These are phyloP conservation scores for Drosophila kanekoi DNA, from an alignment of 2,888 invertebrate species.

Conservation along the genomic window DNA sequence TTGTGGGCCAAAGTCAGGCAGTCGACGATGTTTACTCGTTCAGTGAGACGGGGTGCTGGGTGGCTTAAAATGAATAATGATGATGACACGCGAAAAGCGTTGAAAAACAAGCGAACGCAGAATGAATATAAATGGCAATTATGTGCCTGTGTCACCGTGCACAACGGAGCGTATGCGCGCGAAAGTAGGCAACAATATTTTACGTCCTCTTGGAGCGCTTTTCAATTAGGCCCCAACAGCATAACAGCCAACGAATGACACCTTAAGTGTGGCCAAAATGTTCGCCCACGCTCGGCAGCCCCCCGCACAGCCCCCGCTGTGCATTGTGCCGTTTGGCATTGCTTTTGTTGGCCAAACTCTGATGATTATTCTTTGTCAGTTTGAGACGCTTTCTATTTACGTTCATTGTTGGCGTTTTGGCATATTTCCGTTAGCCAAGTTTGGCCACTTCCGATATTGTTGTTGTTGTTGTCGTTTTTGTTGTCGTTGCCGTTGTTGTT, in stretches of 20 bases:
- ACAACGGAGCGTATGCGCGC: conserved; percentile 54
- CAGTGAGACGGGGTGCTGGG: conserved; percentile 6
- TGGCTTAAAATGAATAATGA: conserved; percentile 69
- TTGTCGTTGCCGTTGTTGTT: conserved; percentile 13
- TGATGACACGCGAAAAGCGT: conserved; percentile 68
- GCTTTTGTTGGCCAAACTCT: conserved; percentile 38
- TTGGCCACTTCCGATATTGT: conserved; percentile 61
- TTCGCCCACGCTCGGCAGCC: conserved; percentile 14
- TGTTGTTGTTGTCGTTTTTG: conserved; percentile 13
- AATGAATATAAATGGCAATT: conserved; percentile 82
- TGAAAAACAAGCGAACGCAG: conserved; percentile 54
- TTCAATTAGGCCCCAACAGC: conserved; percentile 55
- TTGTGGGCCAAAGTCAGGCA: conserved; percentile 56
- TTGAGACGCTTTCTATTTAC: conserved; percentile 57
- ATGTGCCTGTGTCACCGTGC: conserved; percentile 29
- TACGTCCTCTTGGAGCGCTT: conserved; percentile 34
- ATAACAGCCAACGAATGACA: conserved; percentile 73
- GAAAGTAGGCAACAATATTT: conserved; percentile 42
- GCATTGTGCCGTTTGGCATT: conserved; percentile 4
- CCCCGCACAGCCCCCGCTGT: conserved; percentile 1
- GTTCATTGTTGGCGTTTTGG: conserved; percentile 58
- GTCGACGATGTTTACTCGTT: conserved; percentile 19
- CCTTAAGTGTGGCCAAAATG: conserved; percentile 57
- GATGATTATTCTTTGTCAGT: conserved; percentile 68
- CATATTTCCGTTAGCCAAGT: conserved; percentile 72